Evolutionary conservation across 2,888 invertebrate species (phyloP).

Genomic region (Plagiodera versicolora): DNA sequence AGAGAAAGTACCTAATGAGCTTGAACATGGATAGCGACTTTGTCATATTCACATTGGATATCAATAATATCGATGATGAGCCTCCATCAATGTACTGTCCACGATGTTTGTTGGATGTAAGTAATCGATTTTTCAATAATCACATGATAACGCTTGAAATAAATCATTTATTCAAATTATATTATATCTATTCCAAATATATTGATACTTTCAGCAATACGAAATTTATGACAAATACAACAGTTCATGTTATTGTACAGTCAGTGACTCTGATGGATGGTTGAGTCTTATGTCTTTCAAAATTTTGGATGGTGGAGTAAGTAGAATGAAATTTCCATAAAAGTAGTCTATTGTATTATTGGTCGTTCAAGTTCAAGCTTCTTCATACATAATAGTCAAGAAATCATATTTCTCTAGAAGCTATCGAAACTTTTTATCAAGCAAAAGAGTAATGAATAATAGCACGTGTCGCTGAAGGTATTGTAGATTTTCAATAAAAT

Average conservation of each 20-base stretch:
- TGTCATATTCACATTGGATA: conserved; percentile 17
- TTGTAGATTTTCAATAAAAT: too few species aligned
- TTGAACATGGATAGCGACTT: not conserved
- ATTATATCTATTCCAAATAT: too few species aligned
- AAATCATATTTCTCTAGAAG: too few species aligned
- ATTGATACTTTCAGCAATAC: conserved; percentile 41
- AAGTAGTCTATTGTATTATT: too few species aligned
- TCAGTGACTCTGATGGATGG: conserved; percentile 41
- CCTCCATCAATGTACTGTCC: conserved; percentile 32
- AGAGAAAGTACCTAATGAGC: conserved; percentile 11
- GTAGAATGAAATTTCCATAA: too few species aligned
- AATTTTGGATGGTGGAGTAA: conserved; percentile 6
- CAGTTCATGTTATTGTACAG: conserved; percentile 29
- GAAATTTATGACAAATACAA: conserved; percentile 25
- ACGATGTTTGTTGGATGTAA: conserved; percentile 36
- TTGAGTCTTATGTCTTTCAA: conserved; percentile 31
- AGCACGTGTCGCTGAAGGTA: too few species aligned
- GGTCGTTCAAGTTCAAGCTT: not conserved
- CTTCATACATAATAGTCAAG: not conserved
- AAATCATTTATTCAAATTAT: too few species aligned
- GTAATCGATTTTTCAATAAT: too few species aligned
- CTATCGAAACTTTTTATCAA: too few species aligned
- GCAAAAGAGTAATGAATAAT: too few species aligned
- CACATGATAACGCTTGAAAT: too few species aligned
- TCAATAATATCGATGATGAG: conserved; percentile 39